Percentiles rank a stretch among this genome's conserved stretches.
Conservation (phyloP, 2,888 invertebrate species). For the Eudemis profundana region DNA sequence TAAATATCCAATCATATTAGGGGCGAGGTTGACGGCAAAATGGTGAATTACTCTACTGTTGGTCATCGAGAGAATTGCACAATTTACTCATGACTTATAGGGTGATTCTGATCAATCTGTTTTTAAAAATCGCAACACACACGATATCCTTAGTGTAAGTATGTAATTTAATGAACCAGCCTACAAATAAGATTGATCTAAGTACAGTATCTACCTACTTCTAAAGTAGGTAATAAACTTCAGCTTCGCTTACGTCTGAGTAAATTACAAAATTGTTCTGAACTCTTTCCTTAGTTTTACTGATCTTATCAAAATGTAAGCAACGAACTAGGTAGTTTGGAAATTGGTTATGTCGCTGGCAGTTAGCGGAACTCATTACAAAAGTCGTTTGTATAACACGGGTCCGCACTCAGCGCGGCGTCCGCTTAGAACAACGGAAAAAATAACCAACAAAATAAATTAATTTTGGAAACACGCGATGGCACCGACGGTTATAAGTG, state of each 20-base stretch:
- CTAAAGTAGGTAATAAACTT: conserved; percentile 22
- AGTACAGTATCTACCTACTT: neutral
- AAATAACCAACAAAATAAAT: conserved; percentile 70
- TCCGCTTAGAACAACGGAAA: conserved; percentile 54
- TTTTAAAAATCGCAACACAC: neutral
- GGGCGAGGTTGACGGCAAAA: too few relatives aligned
- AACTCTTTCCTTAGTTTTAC: conserved; percentile 46
- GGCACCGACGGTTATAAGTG: conserved; percentile 68
- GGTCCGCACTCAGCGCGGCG: conserved; percentile 60
- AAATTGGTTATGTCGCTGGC: conserved; percentile 66
- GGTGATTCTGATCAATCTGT: too few relatives aligned
- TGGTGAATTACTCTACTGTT: too few relatives aligned
- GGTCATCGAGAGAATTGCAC: neutral
- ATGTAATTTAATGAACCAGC: neutral
- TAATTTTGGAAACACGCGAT: conserved; percentile 80
- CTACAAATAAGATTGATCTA: neutral
- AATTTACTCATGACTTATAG: neutral
- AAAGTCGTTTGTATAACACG: conserved; percentile 69
- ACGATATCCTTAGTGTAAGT: neutral
- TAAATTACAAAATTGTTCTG: conserved; percentile 47
- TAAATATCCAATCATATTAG: too few relatives aligned
- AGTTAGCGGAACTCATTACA: conserved; percentile 69
- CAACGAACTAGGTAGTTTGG: conserved; percentile 56
- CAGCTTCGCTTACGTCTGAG: conserved; percentile 18
- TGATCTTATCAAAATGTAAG: conserved; percentile 55